Percentiles rank a stretch among this genome's conserved stretches.
Conservation (phyloP, 2,888 invertebrate species). For the Mythimna loreyi region DNA sequence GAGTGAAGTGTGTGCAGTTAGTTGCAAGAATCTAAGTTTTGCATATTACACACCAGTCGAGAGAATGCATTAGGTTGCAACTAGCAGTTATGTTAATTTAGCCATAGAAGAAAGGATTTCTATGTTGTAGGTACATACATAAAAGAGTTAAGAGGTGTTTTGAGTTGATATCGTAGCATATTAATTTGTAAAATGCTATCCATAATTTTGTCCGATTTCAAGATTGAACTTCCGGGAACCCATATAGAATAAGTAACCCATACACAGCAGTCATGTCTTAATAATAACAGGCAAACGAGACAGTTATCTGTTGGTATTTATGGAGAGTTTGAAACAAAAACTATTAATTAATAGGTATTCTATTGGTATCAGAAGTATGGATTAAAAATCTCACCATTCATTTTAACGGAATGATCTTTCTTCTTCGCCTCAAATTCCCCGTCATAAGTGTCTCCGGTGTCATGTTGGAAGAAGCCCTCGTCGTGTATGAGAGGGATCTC, state of each 20-base stretch:
- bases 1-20: conserved; percentile 17
- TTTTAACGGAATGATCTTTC: conserved; percentile 81
- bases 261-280: background rate
- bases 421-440: conserved; percentile 91
- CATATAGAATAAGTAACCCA: no score
- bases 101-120: background rate
- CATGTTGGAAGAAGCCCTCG: conserved; percentile 84
- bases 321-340: background rate
- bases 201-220: background rate
- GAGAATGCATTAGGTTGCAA: conserved; percentile 14
- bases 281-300: background rate
- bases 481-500: conserved; percentile 78
- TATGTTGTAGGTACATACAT: background rate
- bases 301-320: background rate
- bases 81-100: conserved; percentile 32
- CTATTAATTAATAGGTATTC: background rate
- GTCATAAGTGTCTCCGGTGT: conserved; percentile 91
- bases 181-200: background rate
- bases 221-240: background rate
- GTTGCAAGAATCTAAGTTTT: conserved; percentile 30
- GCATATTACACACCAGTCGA: conserved; percentile 27
- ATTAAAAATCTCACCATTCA: conserved; percentile 80
- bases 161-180: background rate
- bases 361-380: background rate
- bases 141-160: no score